Base-by-base conservation (phyloP, 2,797 vertebrate species). In the Propithecus perrieri region DNA sequence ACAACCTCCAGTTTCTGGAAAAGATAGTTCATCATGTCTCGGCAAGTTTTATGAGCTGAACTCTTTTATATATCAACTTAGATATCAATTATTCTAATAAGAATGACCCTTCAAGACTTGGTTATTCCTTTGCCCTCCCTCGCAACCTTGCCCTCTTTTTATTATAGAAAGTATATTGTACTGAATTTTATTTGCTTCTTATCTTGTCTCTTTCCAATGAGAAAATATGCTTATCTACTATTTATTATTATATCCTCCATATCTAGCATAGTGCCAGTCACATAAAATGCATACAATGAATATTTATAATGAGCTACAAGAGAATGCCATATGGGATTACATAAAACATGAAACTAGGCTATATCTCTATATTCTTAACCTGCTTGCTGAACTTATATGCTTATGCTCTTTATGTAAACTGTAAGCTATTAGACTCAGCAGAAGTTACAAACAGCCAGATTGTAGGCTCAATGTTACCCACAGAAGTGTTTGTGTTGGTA, bases 231-330 rank as follows among this genome's bases (percentile, higher is more conserved):
- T 90, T 91, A 85, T 85, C 30, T 95, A 57, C 95, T 87, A 80
- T 95, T 94, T 95, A 88, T 96, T 46, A 93, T 50, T 79, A 26
- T 63, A 95, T 87, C 11, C n/a, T 91, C 13, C 33, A 41, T 67
- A 86, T 92, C 75, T 50, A 89, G 26, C 59, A 93, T 22, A 78
- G 71, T 91, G 78, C 35, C 91, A 85, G 61, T 94, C 94, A 91
- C 50, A 95, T 72, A 92, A 96, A 97, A 91, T 94, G 35, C 22
- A 85, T 85, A 63, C 41, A 35, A 75, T 96, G 87, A 97, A 97
- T 97, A 94, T 96, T 97, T 96, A 96, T 93, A 94, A 94, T 91
- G 92, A 97, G 72, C 86, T 80, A 72, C 48, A 80, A 87, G 59
- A 94, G 63, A 92, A 92, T 92, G 91, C 55, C 95, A 95, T 95